Evolutionary conservation across 2,113 vertebrate genomes (phyloP).

Genomic region (Zingel zingel): DNA sequence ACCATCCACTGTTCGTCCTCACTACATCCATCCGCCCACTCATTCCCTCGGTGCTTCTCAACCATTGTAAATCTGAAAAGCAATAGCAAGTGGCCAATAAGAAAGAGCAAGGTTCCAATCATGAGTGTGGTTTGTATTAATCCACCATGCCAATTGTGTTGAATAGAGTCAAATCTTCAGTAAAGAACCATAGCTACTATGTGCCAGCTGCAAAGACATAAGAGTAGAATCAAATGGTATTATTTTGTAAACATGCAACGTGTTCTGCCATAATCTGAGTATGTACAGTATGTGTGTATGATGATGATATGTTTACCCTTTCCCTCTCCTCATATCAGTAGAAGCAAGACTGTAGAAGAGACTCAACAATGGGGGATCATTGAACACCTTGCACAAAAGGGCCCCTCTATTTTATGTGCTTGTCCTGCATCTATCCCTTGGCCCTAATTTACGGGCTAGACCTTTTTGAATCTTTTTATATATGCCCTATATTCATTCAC

Average conservation of each 20-base stretch:
- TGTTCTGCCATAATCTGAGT: neutral
- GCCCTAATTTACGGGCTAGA: conserved; percentile 67
- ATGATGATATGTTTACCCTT: neutral
- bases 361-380: conserved; percentile 11
- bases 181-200: neutral
- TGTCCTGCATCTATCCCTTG: conserved; percentile 31
- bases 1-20: conserved; percentile 29
- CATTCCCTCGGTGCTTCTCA: conserved; percentile 19
- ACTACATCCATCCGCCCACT: conserved; percentile 32
- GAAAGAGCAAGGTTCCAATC: conserved; percentile 16
- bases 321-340: neutral
- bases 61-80: conserved; percentile 36
- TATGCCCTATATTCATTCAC: conserved; percentile 58
- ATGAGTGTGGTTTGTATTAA: conserved; percentile 4
- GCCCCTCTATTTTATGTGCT: conserved; percentile 17
- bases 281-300: neutral
- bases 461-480: conserved; percentile 69
- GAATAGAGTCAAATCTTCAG: neutral
- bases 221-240: neutral
- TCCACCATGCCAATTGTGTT: neutral
- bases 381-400: conserved; percentile 23
- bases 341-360: neutral
- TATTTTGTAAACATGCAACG: neutral
- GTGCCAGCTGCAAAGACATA: neutral
- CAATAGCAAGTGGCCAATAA: conserved; percentile 26